Evolutionary conservation across 2,888 invertebrate genomes (phyloP).

Genomic region (Drosophila anceps): DNA sequence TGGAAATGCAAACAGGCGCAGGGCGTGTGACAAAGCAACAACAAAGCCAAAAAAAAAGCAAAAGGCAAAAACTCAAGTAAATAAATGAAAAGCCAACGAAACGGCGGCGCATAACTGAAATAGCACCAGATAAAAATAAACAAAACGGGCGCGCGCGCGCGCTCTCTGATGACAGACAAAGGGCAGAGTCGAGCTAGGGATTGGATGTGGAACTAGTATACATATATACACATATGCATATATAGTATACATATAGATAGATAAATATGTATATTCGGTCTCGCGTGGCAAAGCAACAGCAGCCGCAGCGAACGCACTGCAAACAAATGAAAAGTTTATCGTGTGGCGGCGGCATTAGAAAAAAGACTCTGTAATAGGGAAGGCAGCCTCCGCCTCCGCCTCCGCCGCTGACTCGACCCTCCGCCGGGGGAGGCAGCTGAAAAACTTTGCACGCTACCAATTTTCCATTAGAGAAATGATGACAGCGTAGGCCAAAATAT

Average conservation of each 20-base stretch:
- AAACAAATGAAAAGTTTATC: conserved; percentile 23
- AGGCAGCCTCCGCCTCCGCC: background rate
- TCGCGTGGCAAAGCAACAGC: conserved; percentile 16
- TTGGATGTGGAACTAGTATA: conserved; percentile 6
- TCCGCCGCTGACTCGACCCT: background rate
- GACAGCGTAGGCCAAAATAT: conserved; percentile 65
- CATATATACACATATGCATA: background rate
- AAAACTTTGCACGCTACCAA: conserved; percentile 13
- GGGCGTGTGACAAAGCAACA: conserved; percentile 54
- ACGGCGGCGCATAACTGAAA: conserved; percentile 52
- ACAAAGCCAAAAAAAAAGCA: conserved; percentile 22
- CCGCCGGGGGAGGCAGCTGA: conserved; percentile 35
- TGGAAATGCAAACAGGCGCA: conserved; percentile 56
- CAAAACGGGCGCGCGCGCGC: conserved; percentile 52
- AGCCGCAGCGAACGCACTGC: background rate
- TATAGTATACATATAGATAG: background rate
- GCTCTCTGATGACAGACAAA: conserved; percentile 61
- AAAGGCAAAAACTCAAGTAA: conserved; percentile 14
- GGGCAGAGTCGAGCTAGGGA: conserved; percentile 35
- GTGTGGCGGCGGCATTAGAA: conserved; percentile 11
- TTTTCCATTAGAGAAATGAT: conserved; percentile 18
- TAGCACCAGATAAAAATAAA: conserved; percentile 70
- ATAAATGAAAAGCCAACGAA: conserved; percentile 52
- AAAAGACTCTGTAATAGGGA: conserved; percentile 12
- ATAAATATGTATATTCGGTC: conserved; percentile 6